phyloP scores from a whole-genome alignment of 92 coral and sea anemone genomes.

The Epizoanthus fatuus region DNA sequence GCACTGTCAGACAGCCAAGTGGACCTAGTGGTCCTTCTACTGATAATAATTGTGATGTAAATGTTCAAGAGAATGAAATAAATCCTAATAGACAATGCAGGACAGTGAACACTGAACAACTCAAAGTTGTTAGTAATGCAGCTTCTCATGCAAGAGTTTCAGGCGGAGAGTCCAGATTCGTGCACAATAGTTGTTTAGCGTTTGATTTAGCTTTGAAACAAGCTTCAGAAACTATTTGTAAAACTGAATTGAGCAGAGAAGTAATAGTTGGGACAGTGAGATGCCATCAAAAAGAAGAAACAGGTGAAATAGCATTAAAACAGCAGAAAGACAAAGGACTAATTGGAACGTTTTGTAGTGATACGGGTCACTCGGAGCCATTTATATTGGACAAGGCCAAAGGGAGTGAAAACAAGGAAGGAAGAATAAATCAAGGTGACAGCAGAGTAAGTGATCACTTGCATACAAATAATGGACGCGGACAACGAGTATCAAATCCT shows the following conservation, averaged over 20 bases:
- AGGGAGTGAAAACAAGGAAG: neutral
- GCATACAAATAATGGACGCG: neutral
- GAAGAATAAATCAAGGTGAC: neutral
- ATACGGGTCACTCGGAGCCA: neutral
- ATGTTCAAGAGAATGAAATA: neutral
- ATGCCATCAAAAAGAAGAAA: neutral
- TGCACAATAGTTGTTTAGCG: slow-evolving; percentile 3
- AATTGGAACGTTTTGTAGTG: neutral
- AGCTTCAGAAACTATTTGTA: neutral
- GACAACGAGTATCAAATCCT: neutral
- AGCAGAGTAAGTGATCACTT: neutral
- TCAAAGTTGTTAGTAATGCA: no score
- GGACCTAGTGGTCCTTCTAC: neutral
- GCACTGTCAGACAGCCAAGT: neutral
- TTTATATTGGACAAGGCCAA: neutral
- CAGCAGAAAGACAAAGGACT: neutral
- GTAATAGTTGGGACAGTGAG: no score
- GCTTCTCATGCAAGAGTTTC: neutral
- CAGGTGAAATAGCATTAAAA: neutral
- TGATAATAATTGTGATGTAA: neutral
- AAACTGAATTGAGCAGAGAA: neutral
- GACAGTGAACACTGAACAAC: neutral
- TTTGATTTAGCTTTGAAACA: neutral
- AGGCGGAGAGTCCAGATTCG: neutral
- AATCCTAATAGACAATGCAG: neutral